phyloP scores from a whole-genome alignment of 23 tunicate genomes.

The Phallusia fumigata region DNA sequence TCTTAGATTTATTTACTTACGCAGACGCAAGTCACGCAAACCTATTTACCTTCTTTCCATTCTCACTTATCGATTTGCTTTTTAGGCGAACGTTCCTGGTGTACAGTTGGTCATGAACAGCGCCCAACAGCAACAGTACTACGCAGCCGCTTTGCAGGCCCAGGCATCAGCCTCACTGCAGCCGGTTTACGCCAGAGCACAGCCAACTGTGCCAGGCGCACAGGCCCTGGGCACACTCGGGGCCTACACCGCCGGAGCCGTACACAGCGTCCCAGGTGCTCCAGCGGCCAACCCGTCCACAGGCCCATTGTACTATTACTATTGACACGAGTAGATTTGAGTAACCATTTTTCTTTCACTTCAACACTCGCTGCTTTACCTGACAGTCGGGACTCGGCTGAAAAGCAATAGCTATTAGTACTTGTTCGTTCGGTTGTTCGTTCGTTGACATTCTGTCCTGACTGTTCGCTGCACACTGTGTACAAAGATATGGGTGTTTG shows the following conservation, averaged over 20 bases:
- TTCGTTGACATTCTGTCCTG: not conserved
- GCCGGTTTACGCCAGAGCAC: constrained; percentile 3
- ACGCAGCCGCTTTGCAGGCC: not conserved
- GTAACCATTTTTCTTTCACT: not conserved
- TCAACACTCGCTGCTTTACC: not conserved
- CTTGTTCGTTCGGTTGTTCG: not conserved
- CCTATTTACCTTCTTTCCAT: no score
- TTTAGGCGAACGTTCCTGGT: not conserved
- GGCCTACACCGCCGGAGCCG: not conserved
- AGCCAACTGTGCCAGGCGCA: not conserved
- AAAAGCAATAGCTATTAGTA: not conserved
- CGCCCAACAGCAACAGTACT: not conserved
- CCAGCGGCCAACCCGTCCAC: not conserved
- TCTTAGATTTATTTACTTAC: no score
- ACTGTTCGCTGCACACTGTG: not conserved
- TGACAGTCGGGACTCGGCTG: not conserved
- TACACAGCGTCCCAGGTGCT: not conserved
- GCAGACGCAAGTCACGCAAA: no score
- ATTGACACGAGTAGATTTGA: not conserved
- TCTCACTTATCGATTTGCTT: not conserved
- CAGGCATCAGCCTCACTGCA: not conserved
- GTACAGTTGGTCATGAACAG: constrained; percentile 1
- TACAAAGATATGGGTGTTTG: not conserved
- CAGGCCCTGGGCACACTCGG: not conserved
- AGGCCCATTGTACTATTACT: not conserved